These are phyloP conservation scores for Pelochelys cantorii DNA, from an alignment of 2,797 vertebrate genomes.

Conservation along the genomic window DNA sequence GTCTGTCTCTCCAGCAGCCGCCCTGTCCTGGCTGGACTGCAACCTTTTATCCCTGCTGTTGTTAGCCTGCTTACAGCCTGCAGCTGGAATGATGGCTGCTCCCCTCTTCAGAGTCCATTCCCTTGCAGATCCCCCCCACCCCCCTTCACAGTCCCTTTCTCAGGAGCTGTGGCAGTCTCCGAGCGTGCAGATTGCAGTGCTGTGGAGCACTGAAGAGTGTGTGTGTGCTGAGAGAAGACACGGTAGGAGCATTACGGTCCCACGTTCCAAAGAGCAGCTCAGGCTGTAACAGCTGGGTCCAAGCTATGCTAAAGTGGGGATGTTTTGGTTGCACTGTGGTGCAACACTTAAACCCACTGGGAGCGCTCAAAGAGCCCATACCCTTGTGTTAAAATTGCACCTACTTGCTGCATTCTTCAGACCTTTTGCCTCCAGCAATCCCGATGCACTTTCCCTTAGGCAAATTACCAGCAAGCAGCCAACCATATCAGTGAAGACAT, in stretches of 20 bases:
- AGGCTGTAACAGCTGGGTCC: constrained; percentile 57
- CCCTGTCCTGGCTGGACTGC: not conserved
- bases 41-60: not conserved
- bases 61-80: not conserved
- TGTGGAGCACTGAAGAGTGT: not conserved
- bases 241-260: constrained; percentile 3
- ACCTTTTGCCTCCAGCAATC: not conserved
- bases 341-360: not conserved
- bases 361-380: not conserved
- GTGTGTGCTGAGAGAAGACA: constrained; percentile 56
- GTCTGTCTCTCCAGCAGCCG: not conserved
- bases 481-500: not conserved
- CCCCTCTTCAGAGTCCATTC: not conserved
- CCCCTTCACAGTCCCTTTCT: not conserved
- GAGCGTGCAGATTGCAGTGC: constrained; percentile 35
- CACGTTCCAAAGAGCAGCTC: constrained; percentile 53
- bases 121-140: not conserved
- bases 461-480: constrained; percentile 40
- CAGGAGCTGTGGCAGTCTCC: constrained; percentile 65
- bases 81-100: not conserved
- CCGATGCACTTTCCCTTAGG: constrained; percentile 2
- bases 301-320: constrained; percentile 21
- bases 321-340: not conserved
- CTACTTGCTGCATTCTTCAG: not conserved
- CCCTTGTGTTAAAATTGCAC: not conserved